Evolutionary conservation across 2,888 invertebrate species (phyloP).

Genomic region (Eueremaeus valkanovi): DNA sequence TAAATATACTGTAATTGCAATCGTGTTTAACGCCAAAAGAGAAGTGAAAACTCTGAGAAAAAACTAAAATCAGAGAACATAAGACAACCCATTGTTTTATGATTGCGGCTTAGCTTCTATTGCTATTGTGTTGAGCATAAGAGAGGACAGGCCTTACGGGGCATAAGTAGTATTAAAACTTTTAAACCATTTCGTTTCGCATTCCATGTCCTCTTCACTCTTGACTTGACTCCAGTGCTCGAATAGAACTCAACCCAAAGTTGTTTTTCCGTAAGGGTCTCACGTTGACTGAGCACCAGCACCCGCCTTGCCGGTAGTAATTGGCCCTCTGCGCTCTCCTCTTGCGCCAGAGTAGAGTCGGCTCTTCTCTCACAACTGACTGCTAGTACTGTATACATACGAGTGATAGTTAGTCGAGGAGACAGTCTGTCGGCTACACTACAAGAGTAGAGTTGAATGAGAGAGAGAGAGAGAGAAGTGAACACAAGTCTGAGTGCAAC

Average conservation of each 20-base stretch:
- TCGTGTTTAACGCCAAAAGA: not conserved
- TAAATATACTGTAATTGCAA: not conserved
- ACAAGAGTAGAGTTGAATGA: not conserved
- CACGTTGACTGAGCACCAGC: not conserved
- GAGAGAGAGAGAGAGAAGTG: not conserved
- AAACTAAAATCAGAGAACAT: not conserved
- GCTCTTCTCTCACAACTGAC: slow-evolving; percentile 3
- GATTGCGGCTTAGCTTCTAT: slow-evolving; percentile 8
- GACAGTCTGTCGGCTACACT: slow-evolving; percentile 24
- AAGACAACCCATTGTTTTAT: slow-evolving; percentile 28
- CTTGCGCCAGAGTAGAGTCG: slow-evolving; percentile 19
- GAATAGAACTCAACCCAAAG: slow-evolving; percentile 20
- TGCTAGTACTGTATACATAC: slow-evolving; percentile 5
- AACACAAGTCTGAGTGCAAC: not conserved
- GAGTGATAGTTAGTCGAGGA: slow-evolving; percentile 22
- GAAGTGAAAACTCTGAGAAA: not conserved
- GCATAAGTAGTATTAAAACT: not conserved
- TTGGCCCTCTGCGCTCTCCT: slow-evolving; percentile 23
- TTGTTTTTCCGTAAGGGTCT: slow-evolving; percentile 20
- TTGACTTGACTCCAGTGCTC: not conserved
- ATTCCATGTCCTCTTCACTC: slow-evolving; percentile 10
- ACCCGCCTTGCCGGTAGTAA: slow-evolving; percentile 35
- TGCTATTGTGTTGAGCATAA: slow-evolving; percentile 15
- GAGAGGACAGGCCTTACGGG: not conserved
- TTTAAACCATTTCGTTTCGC: not conserved